phyloP scores from a whole-genome alignment of 1,140 invertebrate genomes.

The Probaryconus sp. region DNA sequence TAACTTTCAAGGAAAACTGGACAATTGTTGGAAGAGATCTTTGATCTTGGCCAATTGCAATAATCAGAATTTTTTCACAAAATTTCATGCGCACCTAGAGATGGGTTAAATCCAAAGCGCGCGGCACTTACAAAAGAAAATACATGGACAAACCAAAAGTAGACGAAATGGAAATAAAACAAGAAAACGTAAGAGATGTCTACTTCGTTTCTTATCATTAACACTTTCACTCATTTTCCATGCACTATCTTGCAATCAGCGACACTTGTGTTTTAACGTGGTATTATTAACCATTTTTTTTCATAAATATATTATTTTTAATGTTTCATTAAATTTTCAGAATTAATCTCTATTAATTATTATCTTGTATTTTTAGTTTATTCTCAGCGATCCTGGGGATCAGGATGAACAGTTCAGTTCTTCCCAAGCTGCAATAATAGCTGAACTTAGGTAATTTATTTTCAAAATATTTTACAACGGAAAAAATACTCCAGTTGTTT shows the following conservation, averaged over 20 bases:
- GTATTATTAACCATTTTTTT: no score
- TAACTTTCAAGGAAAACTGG: no score
- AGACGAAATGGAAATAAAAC: conserved; percentile 31
- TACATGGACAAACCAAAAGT: background rate
- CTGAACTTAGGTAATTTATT: conserved; percentile 50
- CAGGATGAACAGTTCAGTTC: conserved; percentile 44
- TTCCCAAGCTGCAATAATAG: conserved; percentile 50
- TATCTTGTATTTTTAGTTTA: conserved; percentile 40
- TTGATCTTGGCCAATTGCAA: no score
- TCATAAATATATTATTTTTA: conserved; percentile 2
- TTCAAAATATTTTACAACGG: background rate
- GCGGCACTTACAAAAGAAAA: background rate
- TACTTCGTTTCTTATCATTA: conserved; percentile 11
- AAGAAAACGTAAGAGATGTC: conserved; percentile 32
- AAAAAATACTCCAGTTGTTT: background rate
- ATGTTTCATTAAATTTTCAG: conserved; percentile 5
- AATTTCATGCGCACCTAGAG: conserved; percentile 3
- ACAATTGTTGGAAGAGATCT: no score
- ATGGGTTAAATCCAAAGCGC: background rate
- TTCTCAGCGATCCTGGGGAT: conserved; percentile 45
- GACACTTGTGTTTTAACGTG: no score
- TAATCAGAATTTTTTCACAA: background rate
- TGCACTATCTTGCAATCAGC: conserved; percentile 15
- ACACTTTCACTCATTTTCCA: conserved; percentile 28
- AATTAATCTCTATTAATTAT: conserved; percentile 14